Evolutionary conservation across 2,113 vertebrate species (phyloP).

Genomic region (Plecotus auritus): DNA sequence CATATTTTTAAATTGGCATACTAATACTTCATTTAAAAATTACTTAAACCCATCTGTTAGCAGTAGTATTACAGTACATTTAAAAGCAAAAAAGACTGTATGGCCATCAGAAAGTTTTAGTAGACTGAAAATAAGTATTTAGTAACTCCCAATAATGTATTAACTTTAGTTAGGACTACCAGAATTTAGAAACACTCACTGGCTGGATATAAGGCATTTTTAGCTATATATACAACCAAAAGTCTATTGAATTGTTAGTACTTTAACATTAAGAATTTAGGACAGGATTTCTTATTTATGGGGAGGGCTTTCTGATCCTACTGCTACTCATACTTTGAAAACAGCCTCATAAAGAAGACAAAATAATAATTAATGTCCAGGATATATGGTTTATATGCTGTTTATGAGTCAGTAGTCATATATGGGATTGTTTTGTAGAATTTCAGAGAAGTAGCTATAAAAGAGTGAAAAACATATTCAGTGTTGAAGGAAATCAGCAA

Average conservation of each 20-base stretch:
- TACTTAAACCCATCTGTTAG: neutral
- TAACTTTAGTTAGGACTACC: neutral
- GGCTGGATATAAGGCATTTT: neutral
- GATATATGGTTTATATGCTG: neutral
- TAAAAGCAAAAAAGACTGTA: neutral
- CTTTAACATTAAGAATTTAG: neutral
- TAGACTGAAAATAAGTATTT: neutral
- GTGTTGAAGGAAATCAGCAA: neutral
- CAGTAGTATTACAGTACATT: neutral
- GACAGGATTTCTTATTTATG: neutral
- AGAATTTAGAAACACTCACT: neutral
- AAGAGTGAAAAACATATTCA: neutral
- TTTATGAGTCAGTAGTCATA: neutral
- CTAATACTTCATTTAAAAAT: neutral
- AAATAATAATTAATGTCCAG: neutral
- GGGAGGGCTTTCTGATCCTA: neutral
- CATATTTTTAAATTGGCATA: neutral
- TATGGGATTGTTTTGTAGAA: neutral
- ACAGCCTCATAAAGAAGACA: neutral
- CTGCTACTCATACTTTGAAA: neutral
- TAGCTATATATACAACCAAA: neutral
- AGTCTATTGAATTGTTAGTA: neutral
- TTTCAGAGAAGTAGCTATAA: neutral
- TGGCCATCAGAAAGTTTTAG: neutral
- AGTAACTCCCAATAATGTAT: neutral